Conservation (phyloP, 2,888 invertebrate genomes). For the Lumbricus terrestris region DNA sequence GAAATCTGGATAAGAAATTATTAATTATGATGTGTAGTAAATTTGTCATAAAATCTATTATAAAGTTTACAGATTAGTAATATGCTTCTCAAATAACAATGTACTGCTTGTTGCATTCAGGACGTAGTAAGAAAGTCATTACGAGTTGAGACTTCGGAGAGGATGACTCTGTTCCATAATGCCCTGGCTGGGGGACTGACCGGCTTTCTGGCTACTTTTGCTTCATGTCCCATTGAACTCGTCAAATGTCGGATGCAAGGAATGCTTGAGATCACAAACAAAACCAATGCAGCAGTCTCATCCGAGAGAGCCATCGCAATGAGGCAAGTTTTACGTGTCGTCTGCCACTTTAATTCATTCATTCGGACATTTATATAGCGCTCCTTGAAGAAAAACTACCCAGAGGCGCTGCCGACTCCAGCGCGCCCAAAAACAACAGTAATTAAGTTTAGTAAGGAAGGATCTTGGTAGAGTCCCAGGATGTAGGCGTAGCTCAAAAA, state of each 20-base stretch:
- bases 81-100: neutral
- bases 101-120: neutral
- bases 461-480: no score
- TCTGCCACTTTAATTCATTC: no score
- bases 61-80: neutral
- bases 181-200: slow-evolving; percentile 26
- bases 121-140: slow-evolving; percentile 21
- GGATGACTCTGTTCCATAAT: slow-evolving; percentile 23
- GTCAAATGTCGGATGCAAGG: slow-evolving; percentile 28
- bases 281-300: neutral
- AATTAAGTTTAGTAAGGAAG: no score
- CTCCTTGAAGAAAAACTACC: no score
- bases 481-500: no score
- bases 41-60: neutral
- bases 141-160: slow-evolving; percentile 16
- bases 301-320: neutral
- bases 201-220: slow-evolving; percentile 25
- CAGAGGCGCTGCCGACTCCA: no score
- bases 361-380: no score
- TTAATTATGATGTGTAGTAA: no score
- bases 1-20: no score
- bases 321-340: slow-evolving; percentile 3
- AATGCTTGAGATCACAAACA: slow-evolving; percentile 15
- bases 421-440: no score
- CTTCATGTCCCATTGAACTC: slow-evolving; percentile 24